Base-by-base conservation (phyloP, 2,888 invertebrate genomes). In the Steinernema hermaphroditum region DNA sequence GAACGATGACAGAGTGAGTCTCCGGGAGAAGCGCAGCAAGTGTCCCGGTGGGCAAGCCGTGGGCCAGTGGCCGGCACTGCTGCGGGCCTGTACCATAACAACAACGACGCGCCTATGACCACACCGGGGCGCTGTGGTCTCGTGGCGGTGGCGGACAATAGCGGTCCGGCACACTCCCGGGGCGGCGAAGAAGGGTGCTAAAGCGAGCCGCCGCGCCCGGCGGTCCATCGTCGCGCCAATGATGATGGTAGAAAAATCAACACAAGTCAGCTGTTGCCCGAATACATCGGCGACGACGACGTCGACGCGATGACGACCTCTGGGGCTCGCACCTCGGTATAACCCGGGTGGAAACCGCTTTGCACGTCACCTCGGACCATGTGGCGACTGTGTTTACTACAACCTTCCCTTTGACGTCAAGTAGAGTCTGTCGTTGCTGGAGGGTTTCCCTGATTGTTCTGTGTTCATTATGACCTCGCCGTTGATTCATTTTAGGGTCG, bases 251-350 rank as follows among this genome's bases (percentile, higher is more conserved):
- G 54, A 24, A 54, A 54, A 54, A 54, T 54, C 54, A 54, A 54
- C 54, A 54, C 54, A 54, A 54, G 54, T 54, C 54, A 54, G 54
- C 54, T 54, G 54, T 54, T 54, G 54, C 54, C 54, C 54, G 54
- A 54, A 54, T 54, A 54, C 54, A 54, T 54, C 54, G 54, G 4
- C 54, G 22, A 12, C 37, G 37, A 37, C 37, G 37, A 12, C 12
- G 37, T 8, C 37, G 37, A 37, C 12, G 37, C 37, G 12, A 37
- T 37, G 37, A 37, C 37, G 37, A 37, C 37, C 37, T n/a, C n/a
- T 37, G 37, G 37, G 37, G 4, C 37, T 37, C 37, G 37, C 37
- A 37, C 37, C 37, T 37, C 37, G 37, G 37, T 37, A 37, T 37
- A 37, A 37, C 37, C 37, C 12, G 37, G 37, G 4, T 12, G 12